These are phyloP conservation scores for Anastatus disparis DNA, from an alignment of 1,140 invertebrate genomes.

Conservation along the genomic window DNA sequence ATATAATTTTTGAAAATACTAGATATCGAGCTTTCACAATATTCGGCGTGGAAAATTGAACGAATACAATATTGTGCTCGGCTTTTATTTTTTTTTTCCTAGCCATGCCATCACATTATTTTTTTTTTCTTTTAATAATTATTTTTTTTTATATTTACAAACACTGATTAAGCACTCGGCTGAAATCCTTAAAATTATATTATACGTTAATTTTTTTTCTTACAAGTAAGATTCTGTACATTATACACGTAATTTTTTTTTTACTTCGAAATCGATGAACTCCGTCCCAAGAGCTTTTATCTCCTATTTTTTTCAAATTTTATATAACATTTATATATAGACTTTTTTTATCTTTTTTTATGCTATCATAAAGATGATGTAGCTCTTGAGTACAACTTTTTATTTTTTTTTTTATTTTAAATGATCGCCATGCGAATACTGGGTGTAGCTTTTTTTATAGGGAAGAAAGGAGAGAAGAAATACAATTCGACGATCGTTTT, in stretches of 20 bases:
- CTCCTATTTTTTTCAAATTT: neutral
- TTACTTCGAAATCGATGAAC: slow-evolving; percentile 18
- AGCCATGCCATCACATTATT: slow-evolving; percentile 63
- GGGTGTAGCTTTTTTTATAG: neutral
- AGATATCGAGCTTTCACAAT: slow-evolving; percentile 48
- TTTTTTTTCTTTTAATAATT: slow-evolving; percentile 45
- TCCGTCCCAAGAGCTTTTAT: slow-evolving; percentile 8
- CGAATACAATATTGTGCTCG: slow-evolving; percentile 58
- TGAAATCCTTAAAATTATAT: slow-evolving; percentile 46
- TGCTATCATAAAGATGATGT: neutral
- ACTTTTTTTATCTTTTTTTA: neutral
- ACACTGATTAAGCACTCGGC: slow-evolving; percentile 41
- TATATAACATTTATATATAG: neutral
- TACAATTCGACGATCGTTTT: slow-evolving; percentile 1
- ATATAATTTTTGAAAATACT: slow-evolving; percentile 18
- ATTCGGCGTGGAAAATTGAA: slow-evolving; percentile 53
- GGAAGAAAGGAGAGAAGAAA: too few relatives aligned
- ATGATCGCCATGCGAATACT: neutral
- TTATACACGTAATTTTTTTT: slow-evolving; percentile 1
- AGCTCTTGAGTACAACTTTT: slow-evolving; percentile 11
- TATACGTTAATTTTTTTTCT: slow-evolving; percentile 21
- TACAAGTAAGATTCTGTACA: slow-evolving; percentile 32
- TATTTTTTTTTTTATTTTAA: too few relatives aligned
- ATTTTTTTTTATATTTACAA: slow-evolving; percentile 47
- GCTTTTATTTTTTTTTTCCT: too few relatives aligned